Evolutionary conservation across 2,888 invertebrate genomes (phyloP).

Genomic region (Gibbula magus): DNA sequence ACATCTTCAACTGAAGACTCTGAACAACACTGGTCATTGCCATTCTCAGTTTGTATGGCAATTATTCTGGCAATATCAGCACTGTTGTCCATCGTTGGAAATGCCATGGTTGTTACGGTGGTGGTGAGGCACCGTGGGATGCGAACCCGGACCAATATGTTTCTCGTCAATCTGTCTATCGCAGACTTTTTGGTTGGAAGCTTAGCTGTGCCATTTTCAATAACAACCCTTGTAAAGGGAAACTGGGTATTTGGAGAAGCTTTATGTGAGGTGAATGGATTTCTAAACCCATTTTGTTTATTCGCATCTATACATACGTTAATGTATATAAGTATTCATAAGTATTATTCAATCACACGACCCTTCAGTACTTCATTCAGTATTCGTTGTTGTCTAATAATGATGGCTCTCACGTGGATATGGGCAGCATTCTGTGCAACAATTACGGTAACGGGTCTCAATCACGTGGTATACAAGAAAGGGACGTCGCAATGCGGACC

Average conservation of each 20-base stretch:
- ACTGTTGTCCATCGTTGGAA: constrained; percentile 73
- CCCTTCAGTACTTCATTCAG: constrained; percentile 75
- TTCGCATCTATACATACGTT: constrained; percentile 76
- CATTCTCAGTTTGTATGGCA: constrained; percentile 40
- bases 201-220: constrained; percentile 75
- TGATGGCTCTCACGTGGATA: constrained; percentile 75
- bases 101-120: constrained; percentile 75
- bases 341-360: constrained; percentile 75
- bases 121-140: constrained; percentile 75
- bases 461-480: constrained; percentile 62
- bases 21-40: constrained; percentile 34
- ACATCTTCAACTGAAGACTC: not conserved
- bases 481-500: constrained; percentile 76
- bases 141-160: constrained; percentile 76
- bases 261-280: constrained; percentile 75
- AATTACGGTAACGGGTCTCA: constrained; percentile 72
- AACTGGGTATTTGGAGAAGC: constrained; percentile 72
- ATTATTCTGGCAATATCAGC: constrained; percentile 68
- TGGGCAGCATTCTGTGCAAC: constrained; percentile 74
- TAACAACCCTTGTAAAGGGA: constrained; percentile 74
- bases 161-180: constrained; percentile 75
- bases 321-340: constrained; percentile 76
- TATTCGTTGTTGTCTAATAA: constrained; percentile 69
- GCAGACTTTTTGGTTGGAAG: constrained; percentile 75
- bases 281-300: constrained; percentile 74